Base-by-base conservation (phyloP, 1,140 invertebrate genomes). In the Drosophila carrolli region DNA sequence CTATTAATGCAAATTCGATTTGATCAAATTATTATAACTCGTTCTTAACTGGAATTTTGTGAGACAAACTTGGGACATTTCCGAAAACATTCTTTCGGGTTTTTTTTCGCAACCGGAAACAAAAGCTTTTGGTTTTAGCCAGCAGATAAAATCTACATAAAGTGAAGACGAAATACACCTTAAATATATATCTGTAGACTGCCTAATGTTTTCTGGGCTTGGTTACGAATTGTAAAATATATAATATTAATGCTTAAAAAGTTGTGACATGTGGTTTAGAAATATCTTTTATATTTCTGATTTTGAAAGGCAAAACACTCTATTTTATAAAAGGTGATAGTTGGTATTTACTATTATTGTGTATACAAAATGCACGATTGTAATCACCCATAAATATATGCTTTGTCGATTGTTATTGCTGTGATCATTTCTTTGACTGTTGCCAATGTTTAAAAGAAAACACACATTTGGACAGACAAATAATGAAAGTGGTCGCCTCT, bases 401-500 rank as follows among this genome's bases (percentile, higher is more conserved):
- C 23, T 23, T 23, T 43, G 47, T 44, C n/a, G 32, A 32, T 41
- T 67, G 14, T 43, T 32, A 50, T 41, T 43, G 16, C 54, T 8
- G 5, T 3, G 19, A 50, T 14, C 10, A 23, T 63, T 72, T 56
- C 37, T 50, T 23, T 13, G 50, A 5, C 19, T 47, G 2, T 66
- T 68, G 63, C 67, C 60, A 81, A 68, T 75, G 60, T 75, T 41
- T 38, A 71, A 56, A 59, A 44, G 41, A 70, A 51, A 67, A 54
- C 29, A 66, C 60, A 46, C 14, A 43, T 23, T 37, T 47, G 41
- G 53, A 58, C 27, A 29, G 48, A 44, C 68, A 56, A 83, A 76
- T 83, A 83, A 83, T 83, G 81, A 83, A 83, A 83, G 80, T 79
- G 43, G 68, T 63, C 23, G 47, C n/a, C 46, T 32, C 37, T 44